Percentiles rank a stretch among this genome's conserved stretches.
Evolutionary conservation across 2,888 invertebrate genomes (phyloP).

Genomic region (Coenonympha arcania): DNA sequence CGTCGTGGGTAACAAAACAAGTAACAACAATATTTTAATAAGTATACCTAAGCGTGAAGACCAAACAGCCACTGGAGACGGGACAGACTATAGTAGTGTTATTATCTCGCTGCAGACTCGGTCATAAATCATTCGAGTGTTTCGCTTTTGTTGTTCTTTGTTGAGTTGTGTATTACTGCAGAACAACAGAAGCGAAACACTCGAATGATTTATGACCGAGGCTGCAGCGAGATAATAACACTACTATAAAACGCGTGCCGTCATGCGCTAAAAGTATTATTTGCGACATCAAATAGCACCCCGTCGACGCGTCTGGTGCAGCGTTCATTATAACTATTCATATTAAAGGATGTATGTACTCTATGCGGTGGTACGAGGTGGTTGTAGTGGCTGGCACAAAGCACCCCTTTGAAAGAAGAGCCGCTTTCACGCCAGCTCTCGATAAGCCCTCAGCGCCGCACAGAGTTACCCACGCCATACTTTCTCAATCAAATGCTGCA

Average conservation of each 20-base stretch:
- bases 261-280: conserved; percentile 25
- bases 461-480: conserved; percentile 21
- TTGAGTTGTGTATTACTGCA: no score
- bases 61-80: no score
- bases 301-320: conserved; percentile 26
- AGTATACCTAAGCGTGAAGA: no score
- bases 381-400: conserved; percentile 58
- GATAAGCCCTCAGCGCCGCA: conserved; percentile 49
- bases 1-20: no score
- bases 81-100: no score
- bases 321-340: conserved; percentile 38
- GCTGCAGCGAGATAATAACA: no score
- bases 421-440: conserved; percentile 54
- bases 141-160: no score
- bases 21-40: no score
- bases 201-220: no score
- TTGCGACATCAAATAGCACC: conserved; percentile 24
- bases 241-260: conserved; percentile 12
- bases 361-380: conserved; percentile 45
- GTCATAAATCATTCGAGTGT: no score
- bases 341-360: conserved; percentile 44
- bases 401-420: conserved; percentile 59
- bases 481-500: conserved; percentile 24
- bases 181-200: no score
- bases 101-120: no score